Base-by-base conservation (phyloP, 1,140 invertebrate genomes). In the Drosophila burlai region DNA sequence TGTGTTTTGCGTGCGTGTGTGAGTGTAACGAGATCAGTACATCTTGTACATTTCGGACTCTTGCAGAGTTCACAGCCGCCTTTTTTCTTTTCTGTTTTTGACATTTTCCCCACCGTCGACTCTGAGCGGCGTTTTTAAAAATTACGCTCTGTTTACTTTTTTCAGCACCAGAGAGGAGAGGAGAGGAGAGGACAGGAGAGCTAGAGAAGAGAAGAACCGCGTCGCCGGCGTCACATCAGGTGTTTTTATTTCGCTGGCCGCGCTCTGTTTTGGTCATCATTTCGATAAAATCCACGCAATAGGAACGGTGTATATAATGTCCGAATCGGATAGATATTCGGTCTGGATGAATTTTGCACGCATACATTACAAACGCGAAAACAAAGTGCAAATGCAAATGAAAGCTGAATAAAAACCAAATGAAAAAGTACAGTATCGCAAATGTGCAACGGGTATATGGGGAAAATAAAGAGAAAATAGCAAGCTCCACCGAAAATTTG, bases 91-190 rank as follows among this genome's bases (percentile, higher is more conserved):
- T 62, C 64, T 68, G 68, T 75, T 78, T 89, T 87, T 89, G 85
- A 89, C 84, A 90, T 90, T 90, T 55, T 90, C 78, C 85, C 84
- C 77, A 77, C 67, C 76, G 63, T 54, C 68, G 46, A 66, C 86
- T 89, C 85, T 89, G 85, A 90, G 85, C 85, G 85, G 63, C 79
- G 86, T 79, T 90, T 83, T 85, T 81, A 66, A 76, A 90, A 89
- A 90, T 85, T 89, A 79, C 85, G 85, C 85, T 90, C 85, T 90
- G 85, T 90, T 90, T 90, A 90, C 85, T 73, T 90, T 90, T 89
- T 89, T 80, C 71, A 74, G 54, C 16, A n/a, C 31, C 50, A 62
- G 54, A 69, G 34, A 77, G 55, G 47, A 73, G 80, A 77, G 55
- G 47, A 73, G 80, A 54, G 40, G 29, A 65, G 34, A 24, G 29